phyloP scores from a whole-genome alignment of 2,888 invertebrate species.

The Digitonthophagus gazella region DNA sequence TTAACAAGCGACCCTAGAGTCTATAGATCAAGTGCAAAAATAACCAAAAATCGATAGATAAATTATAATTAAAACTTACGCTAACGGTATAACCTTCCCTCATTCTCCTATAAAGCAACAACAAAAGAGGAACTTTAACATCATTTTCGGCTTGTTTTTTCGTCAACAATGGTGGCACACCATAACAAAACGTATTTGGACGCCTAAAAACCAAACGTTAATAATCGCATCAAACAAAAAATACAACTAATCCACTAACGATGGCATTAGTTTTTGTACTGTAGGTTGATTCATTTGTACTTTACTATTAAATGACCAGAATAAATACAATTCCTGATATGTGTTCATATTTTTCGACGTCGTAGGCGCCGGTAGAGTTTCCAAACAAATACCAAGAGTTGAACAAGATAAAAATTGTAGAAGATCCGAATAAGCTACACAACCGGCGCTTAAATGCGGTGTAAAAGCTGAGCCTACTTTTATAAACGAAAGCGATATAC shows the following conservation, averaged over 20 bases:
- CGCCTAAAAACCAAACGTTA: conserved; percentile 40
- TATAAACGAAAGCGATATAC: conserved; percentile 73
- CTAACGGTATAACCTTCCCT: conserved; percentile 74
- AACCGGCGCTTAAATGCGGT: conserved; percentile 65
- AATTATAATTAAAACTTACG: conserved; percentile 48
- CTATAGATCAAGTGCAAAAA: too few relatives aligned
- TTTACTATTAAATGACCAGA: conserved; percentile 40
- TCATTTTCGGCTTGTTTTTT: conserved; percentile 66
- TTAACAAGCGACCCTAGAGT: too few relatives aligned
- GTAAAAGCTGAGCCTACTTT: conserved; percentile 67
- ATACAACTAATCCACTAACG: conserved; percentile 16
- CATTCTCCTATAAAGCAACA: conserved; percentile 69
- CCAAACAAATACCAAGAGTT: conserved; percentile 70
- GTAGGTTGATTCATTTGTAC: conserved; percentile 25
- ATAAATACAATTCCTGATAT: conserved; percentile 44
- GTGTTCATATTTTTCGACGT: conserved; percentile 42
- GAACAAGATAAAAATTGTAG: conserved; percentile 73
- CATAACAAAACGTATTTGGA: conserved; percentile 57
- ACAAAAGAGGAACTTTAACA: conserved; percentile 60
- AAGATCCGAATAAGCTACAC: conserved; percentile 70
- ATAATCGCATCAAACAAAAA: not conserved
- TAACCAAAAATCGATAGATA: too few relatives aligned
- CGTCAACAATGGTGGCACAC: conserved; percentile 56
- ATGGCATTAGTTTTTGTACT: conserved; percentile 26
- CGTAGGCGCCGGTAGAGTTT: conserved; percentile 51